Base-by-base conservation (phyloP, 2,113 vertebrate species). In the Heteronetta atricapilla region DNA sequence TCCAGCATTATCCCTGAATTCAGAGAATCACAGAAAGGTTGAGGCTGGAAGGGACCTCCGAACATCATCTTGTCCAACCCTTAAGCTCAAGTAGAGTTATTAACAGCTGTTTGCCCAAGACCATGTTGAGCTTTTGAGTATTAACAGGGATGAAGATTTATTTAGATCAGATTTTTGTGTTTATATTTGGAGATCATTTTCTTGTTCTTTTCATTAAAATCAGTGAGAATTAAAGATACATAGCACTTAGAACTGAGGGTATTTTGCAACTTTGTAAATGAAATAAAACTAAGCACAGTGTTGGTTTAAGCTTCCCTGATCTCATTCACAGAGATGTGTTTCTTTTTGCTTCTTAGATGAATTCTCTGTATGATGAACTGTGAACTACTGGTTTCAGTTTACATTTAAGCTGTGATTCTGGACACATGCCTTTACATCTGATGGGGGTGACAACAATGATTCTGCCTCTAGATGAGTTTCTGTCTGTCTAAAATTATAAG, bases 101-200 rank as follows among this genome's bases (percentile, higher is more conserved):
- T 6, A 40, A 17, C 8, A 59, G 2, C 12, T 48, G 12, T 17
- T 9, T 84, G 28, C 14, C 36, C 42, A 64, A 63, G 29, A 26
- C 4, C 12, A 21, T 34, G 5, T 14, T 36, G 17, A 31, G 33
- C 9, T 92, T 92, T 75, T 67, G 33, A 59, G 56, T 72, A 26
- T 31, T 3, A 3, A 14, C n/a, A 58, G 40, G 10, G 50, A 62
- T 0, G 0, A 38, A 82, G 53, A 55, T 36, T 52, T 10, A 22
- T 3, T 56, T 68, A 84, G 9, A 28, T 48, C 38, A 75, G 13
- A 42, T 20, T 62, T 46, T 14, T 0, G 0, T 66, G 10, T 42
- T 91, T 2, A 0, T 34, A 6, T 21, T 10, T 52, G 6, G n/a
- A 70, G 14, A 10, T 75, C n/a, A 8, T 13, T 29, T 8, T n/a